These are phyloP conservation scores for Ailurus styani DNA, from an alignment of 2,113 vertebrate genomes.

Conservation along the genomic window DNA sequence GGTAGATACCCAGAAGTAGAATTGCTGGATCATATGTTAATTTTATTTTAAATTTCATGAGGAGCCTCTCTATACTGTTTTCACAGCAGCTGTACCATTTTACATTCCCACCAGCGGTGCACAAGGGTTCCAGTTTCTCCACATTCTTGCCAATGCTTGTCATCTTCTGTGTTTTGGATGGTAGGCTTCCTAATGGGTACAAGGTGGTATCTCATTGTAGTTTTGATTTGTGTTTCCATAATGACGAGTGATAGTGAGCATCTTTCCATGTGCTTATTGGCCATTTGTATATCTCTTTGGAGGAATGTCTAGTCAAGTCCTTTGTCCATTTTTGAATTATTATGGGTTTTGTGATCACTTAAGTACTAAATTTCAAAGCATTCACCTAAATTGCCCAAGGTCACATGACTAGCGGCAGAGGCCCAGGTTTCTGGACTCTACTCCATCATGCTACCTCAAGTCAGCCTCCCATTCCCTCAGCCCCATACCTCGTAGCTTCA, in stretches of 20 bases:
- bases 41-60: not conserved
- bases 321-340: not conserved
- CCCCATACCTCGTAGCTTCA: constrained; percentile 78
- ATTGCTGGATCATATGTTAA: not conserved
- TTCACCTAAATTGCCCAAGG: not conserved
- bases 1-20: not conserved
- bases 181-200: not conserved
- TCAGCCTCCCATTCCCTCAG: not conserved
- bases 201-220: not conserved
- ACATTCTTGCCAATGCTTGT: not conserved
- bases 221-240: not conserved
- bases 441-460: not conserved
- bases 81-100: not conserved
- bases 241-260: not conserved
- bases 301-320: not conserved
- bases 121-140: not conserved
- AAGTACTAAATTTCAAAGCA: not conserved
- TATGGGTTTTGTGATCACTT: not conserved
- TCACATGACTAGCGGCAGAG: not conserved
- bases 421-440: not conserved
- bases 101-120: not conserved
- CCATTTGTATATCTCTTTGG: not conserved
- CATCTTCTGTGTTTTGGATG: not conserved
- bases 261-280: not conserved
- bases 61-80: not conserved